Conservation (phyloP, 2,797 vertebrate species). For the Pseudocheirus occidentalis region DNA sequence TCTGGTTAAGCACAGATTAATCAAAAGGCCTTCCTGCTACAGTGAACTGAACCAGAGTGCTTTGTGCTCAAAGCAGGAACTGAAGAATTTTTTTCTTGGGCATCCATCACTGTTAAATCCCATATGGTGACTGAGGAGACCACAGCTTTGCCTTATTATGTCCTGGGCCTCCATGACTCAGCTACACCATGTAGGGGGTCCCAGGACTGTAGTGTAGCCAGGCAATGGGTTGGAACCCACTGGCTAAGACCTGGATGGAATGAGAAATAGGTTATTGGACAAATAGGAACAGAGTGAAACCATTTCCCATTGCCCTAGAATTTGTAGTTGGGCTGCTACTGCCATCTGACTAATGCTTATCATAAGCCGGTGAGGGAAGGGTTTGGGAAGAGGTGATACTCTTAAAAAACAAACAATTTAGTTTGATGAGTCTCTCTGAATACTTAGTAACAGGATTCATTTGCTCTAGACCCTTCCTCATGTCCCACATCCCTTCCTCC, state of each 20-base stretch:
- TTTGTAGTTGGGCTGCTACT: background rate
- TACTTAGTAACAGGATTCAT: background rate
- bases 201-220: background rate
- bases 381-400: background rate
- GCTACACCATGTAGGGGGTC: background rate
- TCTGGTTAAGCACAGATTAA: slow-evolving; percentile 26
- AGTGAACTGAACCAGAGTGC: slow-evolving; percentile 30
- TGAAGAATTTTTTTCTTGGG: slow-evolving; percentile 18
- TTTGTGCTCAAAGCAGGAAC: slow-evolving; percentile 21
- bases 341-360: background rate
- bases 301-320: background rate
- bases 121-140: background rate
- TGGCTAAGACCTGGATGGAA: background rate
- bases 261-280: background rate
- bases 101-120: background rate
- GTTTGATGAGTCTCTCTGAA: background rate
- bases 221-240: background rate
- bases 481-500: background rate
- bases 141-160: background rate
- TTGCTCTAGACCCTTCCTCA: background rate
- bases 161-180: background rate
- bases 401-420: background rate
- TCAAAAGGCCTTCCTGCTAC: slow-evolving; percentile 18
- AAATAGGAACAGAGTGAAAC: background rate
- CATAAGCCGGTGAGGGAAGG: background rate